Percentiles rank a stretch among this genome's conserved stretches.
Evolutionary conservation across 1,140 invertebrate species (phyloP).

Genomic region (Drosophila takahashii): DNA sequence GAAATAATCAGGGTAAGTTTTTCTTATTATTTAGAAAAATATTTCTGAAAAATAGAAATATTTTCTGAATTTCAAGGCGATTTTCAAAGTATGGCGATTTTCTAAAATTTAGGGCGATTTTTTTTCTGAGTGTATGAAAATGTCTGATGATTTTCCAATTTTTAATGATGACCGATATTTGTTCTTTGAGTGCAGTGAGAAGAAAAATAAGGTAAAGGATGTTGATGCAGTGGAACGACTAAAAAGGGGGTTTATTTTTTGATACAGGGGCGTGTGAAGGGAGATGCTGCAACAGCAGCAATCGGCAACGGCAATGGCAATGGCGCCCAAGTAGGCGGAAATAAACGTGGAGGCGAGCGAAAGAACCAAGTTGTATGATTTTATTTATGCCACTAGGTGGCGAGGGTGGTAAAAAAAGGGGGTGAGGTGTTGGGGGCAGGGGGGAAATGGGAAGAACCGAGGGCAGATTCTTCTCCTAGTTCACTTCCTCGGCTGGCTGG

Average conservation of each 20-base stretch:
- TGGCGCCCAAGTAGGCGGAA: conserved; percentile 79
- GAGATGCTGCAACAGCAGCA: conserved; percentile 64
- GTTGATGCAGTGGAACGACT: conserved; percentile 30
- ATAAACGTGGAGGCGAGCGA: conserved; percentile 62
- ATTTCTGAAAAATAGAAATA: no score
- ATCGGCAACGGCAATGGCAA: conserved; percentile 65
- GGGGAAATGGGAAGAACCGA: neutral
- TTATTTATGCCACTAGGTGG: conserved; percentile 73
- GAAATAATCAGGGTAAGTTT: no score
- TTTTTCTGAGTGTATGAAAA: no score
- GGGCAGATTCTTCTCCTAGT: conserved; percentile 30
- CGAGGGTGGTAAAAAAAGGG: conserved; percentile 1
- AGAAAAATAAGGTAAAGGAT: conserved; percentile 10
- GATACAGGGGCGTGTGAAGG: conserved; percentile 36
- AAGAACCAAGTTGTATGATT: conserved; percentile 70
- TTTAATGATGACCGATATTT: neutral
- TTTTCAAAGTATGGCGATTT: no score
- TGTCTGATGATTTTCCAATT: neutral
- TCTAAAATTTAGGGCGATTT: no score
- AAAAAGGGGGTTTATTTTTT: conserved; percentile 39
- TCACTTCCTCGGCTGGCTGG: conserved; percentile 20
- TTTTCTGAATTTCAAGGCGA: no score
- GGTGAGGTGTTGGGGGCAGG: neutral
- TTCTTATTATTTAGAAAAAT: no score
- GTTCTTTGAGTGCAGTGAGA: conserved; percentile 1